phyloP scores from a whole-genome alignment of 1,140 invertebrate species.

The Pseudachorutes palmiensis region DNA sequence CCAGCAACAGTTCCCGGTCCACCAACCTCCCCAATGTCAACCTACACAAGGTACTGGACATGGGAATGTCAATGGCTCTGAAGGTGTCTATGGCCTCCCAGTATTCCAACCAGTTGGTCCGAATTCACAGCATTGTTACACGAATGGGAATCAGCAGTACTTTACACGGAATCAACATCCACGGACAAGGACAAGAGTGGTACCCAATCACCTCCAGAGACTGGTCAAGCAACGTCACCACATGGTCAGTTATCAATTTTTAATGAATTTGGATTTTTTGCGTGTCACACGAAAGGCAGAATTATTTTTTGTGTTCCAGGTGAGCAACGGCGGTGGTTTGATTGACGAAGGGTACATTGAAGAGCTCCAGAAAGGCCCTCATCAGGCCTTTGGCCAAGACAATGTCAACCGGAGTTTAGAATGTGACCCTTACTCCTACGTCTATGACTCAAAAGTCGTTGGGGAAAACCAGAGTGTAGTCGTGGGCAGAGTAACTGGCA shows the following conservation, averaged over 20 bases:
- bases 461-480: constrained; percentile 13
- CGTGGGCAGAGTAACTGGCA: neutral
- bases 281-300: neutral
- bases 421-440: constrained; percentile 37
- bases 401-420: too few species aligned
- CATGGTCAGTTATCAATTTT: neutral
- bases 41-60: neutral
- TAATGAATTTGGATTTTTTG: too few species aligned
- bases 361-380: constrained; percentile 30
- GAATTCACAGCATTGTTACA: constrained; percentile 8
- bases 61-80: constrained; percentile 9
- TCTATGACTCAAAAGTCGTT: constrained; percentile 33
- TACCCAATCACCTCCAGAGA: neutral
- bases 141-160: too few species aligned
- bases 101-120: neutral
- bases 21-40: neutral
- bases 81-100: constrained; percentile 13
- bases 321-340: constrained; percentile 13
- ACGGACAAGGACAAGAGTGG: neutral
- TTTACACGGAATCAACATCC: neutral
- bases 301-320: neutral
- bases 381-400: neutral
- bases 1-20: neutral
- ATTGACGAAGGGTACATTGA: constrained; percentile 39
- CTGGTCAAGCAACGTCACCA: neutral